These are phyloP conservation scores for Drosophila aff. DNA, from an alignment of 1,140 invertebrate genomes.

Conservation along the genomic window DNA sequence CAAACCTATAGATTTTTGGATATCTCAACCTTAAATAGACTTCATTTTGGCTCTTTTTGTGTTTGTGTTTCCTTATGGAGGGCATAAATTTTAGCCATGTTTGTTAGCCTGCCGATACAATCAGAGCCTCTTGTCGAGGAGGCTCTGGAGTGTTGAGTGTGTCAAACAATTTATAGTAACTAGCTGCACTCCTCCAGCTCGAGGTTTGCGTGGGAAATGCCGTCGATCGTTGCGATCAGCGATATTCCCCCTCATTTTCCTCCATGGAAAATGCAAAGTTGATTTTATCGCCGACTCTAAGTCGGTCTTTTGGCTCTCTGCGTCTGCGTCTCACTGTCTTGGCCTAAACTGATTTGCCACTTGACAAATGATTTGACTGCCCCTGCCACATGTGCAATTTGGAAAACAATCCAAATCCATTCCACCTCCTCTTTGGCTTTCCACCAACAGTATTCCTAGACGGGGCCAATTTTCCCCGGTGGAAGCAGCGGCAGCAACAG, in stretches of 20 bases:
- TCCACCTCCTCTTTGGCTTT: background rate
- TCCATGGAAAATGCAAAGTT: constrained; percentile 68
- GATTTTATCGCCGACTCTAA: constrained; percentile 65
- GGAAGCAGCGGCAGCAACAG: background rate
- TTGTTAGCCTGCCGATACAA: constrained; percentile 43
- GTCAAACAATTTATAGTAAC: constrained; percentile 47
- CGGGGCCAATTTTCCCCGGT: constrained; percentile 54
- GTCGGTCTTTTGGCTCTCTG: constrained; percentile 28
- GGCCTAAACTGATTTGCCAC: constrained; percentile 75
- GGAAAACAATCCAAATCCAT: constrained; percentile 54
- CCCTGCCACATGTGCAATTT: constrained; percentile 76
- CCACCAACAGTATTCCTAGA: constrained; percentile 50
- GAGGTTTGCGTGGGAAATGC: constrained; percentile 77
- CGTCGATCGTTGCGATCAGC: constrained; percentile 72
- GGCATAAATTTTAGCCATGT: constrained; percentile 54
- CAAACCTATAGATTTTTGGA: too few relatives aligned
- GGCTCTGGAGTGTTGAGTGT: constrained; percentile 36
- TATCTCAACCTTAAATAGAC: background rate
- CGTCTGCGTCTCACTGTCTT: constrained; percentile 1
- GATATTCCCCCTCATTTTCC: constrained; percentile 1
- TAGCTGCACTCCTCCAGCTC: constrained; percentile 8
- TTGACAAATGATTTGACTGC: constrained; percentile 79
- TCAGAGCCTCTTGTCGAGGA: constrained; percentile 32
- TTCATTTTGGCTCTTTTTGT: constrained; percentile 3
- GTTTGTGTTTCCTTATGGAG: constrained; percentile 46